Evolutionary conservation across 1,140 invertebrate genomes (phyloP).

Genomic region (Mercenaria mercenaria): DNA sequence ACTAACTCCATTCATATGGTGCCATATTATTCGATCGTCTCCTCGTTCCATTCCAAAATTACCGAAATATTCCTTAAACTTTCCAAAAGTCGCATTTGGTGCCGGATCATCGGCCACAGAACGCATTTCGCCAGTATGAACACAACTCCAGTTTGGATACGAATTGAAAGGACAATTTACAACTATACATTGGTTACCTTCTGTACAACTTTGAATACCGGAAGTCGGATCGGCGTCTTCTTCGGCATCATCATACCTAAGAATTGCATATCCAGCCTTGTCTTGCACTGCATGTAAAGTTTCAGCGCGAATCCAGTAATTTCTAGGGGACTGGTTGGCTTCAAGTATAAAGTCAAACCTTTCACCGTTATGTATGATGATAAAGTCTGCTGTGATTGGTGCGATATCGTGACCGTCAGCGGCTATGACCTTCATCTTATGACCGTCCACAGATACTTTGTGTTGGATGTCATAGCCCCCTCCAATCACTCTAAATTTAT

Average conservation of each 20-base stretch:
- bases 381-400: constrained; percentile 87
- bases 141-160: constrained; percentile 55
- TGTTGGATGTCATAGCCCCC: constrained; percentile 48
- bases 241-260: constrained; percentile 90
- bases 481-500: constrained; percentile 74
- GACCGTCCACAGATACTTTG: constrained; percentile 92
- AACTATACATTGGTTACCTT: constrained; percentile 56
- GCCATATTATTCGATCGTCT: background rate
- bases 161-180: constrained; percentile 70
- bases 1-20: constrained; percentile 61
- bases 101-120: constrained; percentile 7
- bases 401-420: constrained; percentile 93
- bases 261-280: constrained; percentile 89
- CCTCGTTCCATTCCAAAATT: constrained; percentile 66
- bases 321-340: constrained; percentile 90
- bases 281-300: constrained; percentile 91
- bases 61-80: constrained; percentile 67
- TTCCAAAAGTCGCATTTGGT: background rate
- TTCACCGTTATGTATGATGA: constrained; percentile 88
- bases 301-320: constrained; percentile 93
- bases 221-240: constrained; percentile 73
- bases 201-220: constrained; percentile 69
- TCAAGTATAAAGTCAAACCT: constrained; percentile 94
- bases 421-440: constrained; percentile 91
- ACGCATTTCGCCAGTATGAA: constrained; percentile 36